These are phyloP conservation scores for Epirrita christyi DNA, from an alignment of 2,888 invertebrate species.

Conservation along the genomic window DNA sequence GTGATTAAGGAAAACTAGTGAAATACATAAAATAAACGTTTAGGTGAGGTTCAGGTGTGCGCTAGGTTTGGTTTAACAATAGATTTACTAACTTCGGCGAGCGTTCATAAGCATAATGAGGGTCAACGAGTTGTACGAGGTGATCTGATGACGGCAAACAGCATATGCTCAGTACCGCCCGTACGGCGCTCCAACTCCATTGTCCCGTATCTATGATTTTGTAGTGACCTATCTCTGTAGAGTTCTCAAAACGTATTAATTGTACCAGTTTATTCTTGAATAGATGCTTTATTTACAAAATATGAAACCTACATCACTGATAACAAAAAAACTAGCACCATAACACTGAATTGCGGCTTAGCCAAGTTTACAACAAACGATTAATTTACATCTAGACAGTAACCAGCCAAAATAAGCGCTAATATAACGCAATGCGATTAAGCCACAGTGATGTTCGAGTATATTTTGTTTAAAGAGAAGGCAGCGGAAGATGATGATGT, in stretches of 20 bases:
- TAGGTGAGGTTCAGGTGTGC: conserved; percentile 68
- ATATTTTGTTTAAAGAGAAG: conserved; percentile 26
- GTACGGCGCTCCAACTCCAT: conserved; percentile 63
- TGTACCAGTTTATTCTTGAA: not conserved
- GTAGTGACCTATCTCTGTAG: conserved; percentile 42
- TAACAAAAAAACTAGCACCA: conserved; percentile 22
- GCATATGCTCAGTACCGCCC: conserved; percentile 70
- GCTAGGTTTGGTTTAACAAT: conserved; percentile 46
- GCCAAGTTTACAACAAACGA: conserved; percentile 26
- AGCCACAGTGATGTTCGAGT: conserved; percentile 23
- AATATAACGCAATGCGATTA: conserved; percentile 12
- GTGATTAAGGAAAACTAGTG: conserved; percentile 62
- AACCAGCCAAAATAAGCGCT: not conserved
- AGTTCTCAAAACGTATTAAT: conserved; percentile 12
- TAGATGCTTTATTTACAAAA: conserved; percentile 3
- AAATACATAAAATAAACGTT: conserved; percentile 53
- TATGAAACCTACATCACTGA: conserved; percentile 7
- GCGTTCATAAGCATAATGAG: conserved; percentile 62
- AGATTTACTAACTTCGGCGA: conserved; percentile 73
- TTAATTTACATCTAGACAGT: conserved; percentile 4
- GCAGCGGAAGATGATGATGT: conserved; percentile 24
- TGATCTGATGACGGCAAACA: conserved; percentile 72
- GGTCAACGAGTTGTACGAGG: conserved; percentile 66
- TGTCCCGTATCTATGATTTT: conserved; percentile 61
- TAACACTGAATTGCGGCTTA: conserved; percentile 23